Evolutionary conservation across 1,140 invertebrate genomes (phyloP).

Genomic region (Ctenoplectra terminalis): DNA sequence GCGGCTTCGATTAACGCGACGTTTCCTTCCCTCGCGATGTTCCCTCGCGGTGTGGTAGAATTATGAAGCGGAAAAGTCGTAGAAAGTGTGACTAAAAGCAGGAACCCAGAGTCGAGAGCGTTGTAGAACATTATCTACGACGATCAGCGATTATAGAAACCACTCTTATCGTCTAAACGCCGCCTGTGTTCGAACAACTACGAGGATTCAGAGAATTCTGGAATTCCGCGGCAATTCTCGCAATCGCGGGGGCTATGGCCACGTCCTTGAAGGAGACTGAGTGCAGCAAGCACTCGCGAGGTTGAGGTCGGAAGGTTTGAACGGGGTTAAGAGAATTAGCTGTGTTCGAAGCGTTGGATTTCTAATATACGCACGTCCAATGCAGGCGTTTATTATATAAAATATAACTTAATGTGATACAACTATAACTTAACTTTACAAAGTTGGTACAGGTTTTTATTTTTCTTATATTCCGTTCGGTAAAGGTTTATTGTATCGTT

Average conservation of each 20-base stretch:
- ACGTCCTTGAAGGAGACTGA: conserved; percentile 19
- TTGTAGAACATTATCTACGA: conserved; percentile 53
- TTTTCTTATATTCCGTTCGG: too few relatives aligned
- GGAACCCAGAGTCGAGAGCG: conserved; percentile 42
- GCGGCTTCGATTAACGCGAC: not conserved
- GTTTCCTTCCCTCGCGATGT: not conserved
- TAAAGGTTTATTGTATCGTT: too few relatives aligned
- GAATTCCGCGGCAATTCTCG: conserved; percentile 30
- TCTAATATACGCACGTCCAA: too few relatives aligned
- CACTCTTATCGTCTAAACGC: conserved; percentile 47
- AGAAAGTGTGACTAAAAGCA: not conserved
- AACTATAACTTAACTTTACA: too few relatives aligned
- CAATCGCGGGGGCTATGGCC: conserved; percentile 18
- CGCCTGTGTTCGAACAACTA: not conserved
- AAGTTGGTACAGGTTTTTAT: too few relatives aligned
- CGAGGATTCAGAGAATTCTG: conserved; percentile 10
- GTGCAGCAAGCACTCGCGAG: not conserved
- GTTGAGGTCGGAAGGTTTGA: conserved; percentile 51
- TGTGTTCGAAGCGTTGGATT: conserved; percentile 64
- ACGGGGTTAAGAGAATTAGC: conserved; percentile 66
- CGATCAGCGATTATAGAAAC: conserved; percentile 51
- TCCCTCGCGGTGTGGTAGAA: not conserved
- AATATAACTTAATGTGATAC: too few relatives aligned
- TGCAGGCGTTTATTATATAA: too few relatives aligned
- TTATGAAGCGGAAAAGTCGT: not conserved